These are phyloP conservation scores for Oplegnathus fasciatus DNA, from an alignment of 2,113 vertebrate species.

Conservation along the genomic window DNA sequence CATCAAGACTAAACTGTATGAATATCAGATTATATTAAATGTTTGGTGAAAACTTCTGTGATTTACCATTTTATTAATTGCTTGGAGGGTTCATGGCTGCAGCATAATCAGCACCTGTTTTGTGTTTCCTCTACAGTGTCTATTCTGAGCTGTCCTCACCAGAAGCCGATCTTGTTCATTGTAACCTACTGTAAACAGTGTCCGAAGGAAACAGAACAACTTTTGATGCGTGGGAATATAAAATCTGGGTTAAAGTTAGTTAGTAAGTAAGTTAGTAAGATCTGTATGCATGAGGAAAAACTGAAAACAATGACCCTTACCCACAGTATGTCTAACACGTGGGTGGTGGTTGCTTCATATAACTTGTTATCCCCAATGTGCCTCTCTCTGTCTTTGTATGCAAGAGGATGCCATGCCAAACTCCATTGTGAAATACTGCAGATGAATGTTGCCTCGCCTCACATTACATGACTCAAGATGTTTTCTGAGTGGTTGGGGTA, in stretches of 20 bases:
- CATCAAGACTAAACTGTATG: not conserved
- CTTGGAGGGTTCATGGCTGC: too few species aligned
- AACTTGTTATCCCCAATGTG: not conserved
- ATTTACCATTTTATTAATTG: too few species aligned
- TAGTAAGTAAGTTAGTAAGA: not conserved
- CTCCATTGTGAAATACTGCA: constrained; percentile 6
- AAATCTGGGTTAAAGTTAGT: not conserved
- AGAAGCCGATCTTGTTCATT: not conserved
- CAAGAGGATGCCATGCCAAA: not conserved
- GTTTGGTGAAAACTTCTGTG: too few species aligned
- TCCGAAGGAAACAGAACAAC: not conserved
- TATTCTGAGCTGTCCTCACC: not conserved
- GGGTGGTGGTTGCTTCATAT: not conserved
- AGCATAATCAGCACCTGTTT: too few species aligned
- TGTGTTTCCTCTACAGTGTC: not conserved
- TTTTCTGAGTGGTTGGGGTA: not conserved
- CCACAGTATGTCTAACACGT: not conserved
- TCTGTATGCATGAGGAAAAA: not conserved
- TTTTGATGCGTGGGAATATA: not conserved
- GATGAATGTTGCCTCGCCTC: not conserved
- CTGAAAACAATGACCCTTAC: not conserved
- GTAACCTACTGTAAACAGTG: not conserved
- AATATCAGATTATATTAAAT: not conserved
- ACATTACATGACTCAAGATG: not conserved
- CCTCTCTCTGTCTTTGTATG: not conserved